Percentiles rank a stretch among this genome's conserved stretches.
These are phyloP conservation scores for Papilio polyxenes DNA, from an alignment of 1,140 invertebrate species.

Conservation along the genomic window DNA sequence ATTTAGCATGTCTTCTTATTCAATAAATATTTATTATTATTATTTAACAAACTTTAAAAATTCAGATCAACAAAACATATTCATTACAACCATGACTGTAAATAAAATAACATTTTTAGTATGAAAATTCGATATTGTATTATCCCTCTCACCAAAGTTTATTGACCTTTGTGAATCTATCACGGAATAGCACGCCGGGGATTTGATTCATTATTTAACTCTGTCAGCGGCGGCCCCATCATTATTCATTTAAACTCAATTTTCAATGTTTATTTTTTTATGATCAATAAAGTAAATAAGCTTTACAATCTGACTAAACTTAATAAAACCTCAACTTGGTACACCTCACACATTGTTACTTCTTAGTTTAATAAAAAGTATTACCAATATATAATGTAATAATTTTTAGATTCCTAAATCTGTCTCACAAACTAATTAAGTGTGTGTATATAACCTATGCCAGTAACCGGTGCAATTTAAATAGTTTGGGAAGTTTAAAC, in stretches of 20 bases:
- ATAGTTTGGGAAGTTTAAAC: slow-evolving; percentile 41
- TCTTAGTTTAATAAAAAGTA: not conserved
- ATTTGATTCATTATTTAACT: slow-evolving; percentile 37
- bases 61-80: too few species aligned
- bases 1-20: too few species aligned
- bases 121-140: not conserved
- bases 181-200: slow-evolving; percentile 29
- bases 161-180: slow-evolving; percentile 37
- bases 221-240: slow-evolving; percentile 24
- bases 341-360: not conserved
- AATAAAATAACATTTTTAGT: not conserved
- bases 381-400: not conserved
- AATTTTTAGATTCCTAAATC: not conserved
- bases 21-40: too few species aligned
- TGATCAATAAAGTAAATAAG: not conserved
- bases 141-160: slow-evolving; percentile 26
- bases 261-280: not conserved
- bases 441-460: slow-evolving; percentile 13
- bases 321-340: too few species aligned
- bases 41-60: too few species aligned
- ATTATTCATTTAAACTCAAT: slow-evolving; percentile 28
- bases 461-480: slow-evolving; percentile 35
- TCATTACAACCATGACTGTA: too few species aligned
- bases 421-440: slow-evolving; percentile 19
- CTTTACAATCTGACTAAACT: too few species aligned